Evolutionary conservation across 2,888 invertebrate genomes (phyloP).

Genomic region (Pollenia labialis): DNA sequence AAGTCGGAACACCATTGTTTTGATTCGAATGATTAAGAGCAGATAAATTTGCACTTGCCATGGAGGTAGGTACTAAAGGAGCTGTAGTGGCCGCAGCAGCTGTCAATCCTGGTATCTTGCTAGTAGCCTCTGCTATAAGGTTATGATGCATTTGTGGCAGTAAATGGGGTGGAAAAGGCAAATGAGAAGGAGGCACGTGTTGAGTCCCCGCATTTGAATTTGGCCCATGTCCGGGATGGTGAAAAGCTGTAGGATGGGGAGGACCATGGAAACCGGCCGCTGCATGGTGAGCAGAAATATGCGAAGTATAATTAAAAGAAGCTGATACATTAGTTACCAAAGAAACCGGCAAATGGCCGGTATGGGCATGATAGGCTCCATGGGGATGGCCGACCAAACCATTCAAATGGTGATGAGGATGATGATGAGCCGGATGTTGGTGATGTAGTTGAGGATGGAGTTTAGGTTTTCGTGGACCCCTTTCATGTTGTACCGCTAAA

Average conservation of each 20-base stretch:
- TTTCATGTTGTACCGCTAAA: slow-evolving; percentile 98
- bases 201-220: slow-evolving; percentile 48
- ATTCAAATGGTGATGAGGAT: slow-evolving; percentile 79
- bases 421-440: slow-evolving; percentile 80
- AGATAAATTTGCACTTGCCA: slow-evolving; percentile 61
- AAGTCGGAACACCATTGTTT: slow-evolving; percentile 73
- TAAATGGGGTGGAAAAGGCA: slow-evolving; percentile 81
- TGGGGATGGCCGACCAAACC: slow-evolving; percentile 76
- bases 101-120: slow-evolving; percentile 80
- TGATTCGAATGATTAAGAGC: slow-evolving; percentile 65
- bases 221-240: slow-evolving; percentile 78
- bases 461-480: slow-evolving; percentile 97
- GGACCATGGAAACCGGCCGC: slow-evolving; percentile 79
- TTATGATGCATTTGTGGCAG: slow-evolving; percentile 82
- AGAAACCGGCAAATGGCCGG: slow-evolving; percentile 82
- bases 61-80: slow-evolving; percentile 16
- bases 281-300: slow-evolving; percentile 82
- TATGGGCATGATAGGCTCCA: slow-evolving; percentile 80
- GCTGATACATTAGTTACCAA: slow-evolving; percentile 84
- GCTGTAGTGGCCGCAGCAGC: slow-evolving; percentile 58
- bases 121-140: slow-evolving; percentile 82
- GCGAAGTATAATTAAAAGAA: slow-evolving; percentile 84
- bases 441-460: slow-evolving; percentile 86
- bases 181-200: slow-evolving; percentile 76
- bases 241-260: slow-evolving; percentile 76